phyloP scores from a whole-genome alignment of 2,888 invertebrate species.

The Eilema depressum region DNA sequence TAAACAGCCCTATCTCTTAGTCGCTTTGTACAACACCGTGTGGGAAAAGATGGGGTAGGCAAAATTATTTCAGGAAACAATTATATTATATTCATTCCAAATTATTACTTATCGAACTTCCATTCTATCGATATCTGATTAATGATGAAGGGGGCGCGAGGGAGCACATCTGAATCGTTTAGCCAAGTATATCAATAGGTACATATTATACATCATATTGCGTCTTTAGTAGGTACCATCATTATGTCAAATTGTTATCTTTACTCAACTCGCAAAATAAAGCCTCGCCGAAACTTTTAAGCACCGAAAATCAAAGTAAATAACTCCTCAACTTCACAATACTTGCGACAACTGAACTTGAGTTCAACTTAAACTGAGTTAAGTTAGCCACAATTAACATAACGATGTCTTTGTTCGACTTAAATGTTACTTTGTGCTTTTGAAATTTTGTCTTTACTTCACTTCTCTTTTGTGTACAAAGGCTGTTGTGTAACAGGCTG shows the following conservation, averaged over 20 bases:
- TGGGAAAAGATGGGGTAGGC: too few species aligned
- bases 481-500: neutral
- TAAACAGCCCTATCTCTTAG: too few species aligned
- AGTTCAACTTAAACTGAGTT: conserved; percentile 31
- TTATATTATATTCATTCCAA: neutral
- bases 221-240: neutral
- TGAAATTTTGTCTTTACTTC: conserved; percentile 34
- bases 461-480: conserved; percentile 35
- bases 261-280: conserved; percentile 12
- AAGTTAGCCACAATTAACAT: conserved; percentile 65
- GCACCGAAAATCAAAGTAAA: conserved; percentile 51
- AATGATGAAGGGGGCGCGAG: neutral
- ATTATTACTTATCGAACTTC: neutral
- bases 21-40: too few species aligned
- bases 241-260: conserved; percentile 3
- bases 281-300: conserved; percentile 25
- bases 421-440: conserved; percentile 43
- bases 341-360: conserved; percentile 42
- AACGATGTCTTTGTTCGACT: conserved; percentile 60
- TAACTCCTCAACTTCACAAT: conserved; percentile 40
- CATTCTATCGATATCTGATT: neutral
- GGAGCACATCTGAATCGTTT: neutral
- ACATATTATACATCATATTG: neutral
- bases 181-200: neutral
- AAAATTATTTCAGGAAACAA: neutral